These are phyloP conservation scores for Rhagonycha lutea DNA, from an alignment of 2,888 invertebrate species.

Conservation along the genomic window DNA sequence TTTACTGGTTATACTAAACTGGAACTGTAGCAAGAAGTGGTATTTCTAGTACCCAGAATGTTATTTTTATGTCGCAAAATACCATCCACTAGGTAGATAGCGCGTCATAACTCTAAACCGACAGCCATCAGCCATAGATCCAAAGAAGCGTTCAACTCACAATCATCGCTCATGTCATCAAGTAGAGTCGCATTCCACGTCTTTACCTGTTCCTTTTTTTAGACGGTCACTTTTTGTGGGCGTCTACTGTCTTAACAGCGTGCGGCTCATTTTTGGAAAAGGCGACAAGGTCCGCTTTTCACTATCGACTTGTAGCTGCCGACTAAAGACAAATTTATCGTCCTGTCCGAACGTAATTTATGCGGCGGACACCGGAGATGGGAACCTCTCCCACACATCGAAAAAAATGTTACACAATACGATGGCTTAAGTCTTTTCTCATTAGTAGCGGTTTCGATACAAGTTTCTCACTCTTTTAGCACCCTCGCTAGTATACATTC, in stretches of 20 bases:
- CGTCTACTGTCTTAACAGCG: slow-evolving; percentile 37
- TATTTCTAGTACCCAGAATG: slow-evolving; percentile 45
- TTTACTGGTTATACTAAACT: slow-evolving; percentile 43
- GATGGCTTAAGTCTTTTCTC: slow-evolving; percentile 28
- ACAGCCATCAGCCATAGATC: slow-evolving; percentile 27
- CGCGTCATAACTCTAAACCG: slow-evolving; percentile 45
- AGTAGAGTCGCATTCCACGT: slow-evolving; percentile 32
- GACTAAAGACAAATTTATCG: slow-evolving; percentile 50
- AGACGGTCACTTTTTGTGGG: slow-evolving; percentile 36
- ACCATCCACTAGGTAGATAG: slow-evolving; percentile 44
- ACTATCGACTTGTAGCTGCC: slow-evolving; percentile 43
- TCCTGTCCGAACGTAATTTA: slow-evolving; percentile 48
- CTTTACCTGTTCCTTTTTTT: slow-evolving; percentile 29
- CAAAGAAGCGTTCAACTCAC: slow-evolving; percentile 25
- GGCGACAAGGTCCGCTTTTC: slow-evolving; percentile 41
- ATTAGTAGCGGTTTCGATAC: slow-evolving; percentile 26
- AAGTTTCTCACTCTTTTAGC: slow-evolving; percentile 1
- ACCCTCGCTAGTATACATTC: slow-evolving; percentile 2
- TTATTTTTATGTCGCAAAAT: slow-evolving; percentile 44
- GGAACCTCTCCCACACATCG: slow-evolving; percentile 45
- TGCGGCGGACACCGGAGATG: slow-evolving; percentile 43
- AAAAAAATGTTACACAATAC: slow-evolving; percentile 35
- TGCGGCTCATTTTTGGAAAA: slow-evolving; percentile 42
- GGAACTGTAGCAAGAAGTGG: slow-evolving; percentile 47
- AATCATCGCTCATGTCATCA: slow-evolving; percentile 34